Evolutionary conservation across 1,140 invertebrate genomes (phyloP), one percentile per base, ranked within the genome.

Genomic region (Trachelipus rathkii): DNA sequence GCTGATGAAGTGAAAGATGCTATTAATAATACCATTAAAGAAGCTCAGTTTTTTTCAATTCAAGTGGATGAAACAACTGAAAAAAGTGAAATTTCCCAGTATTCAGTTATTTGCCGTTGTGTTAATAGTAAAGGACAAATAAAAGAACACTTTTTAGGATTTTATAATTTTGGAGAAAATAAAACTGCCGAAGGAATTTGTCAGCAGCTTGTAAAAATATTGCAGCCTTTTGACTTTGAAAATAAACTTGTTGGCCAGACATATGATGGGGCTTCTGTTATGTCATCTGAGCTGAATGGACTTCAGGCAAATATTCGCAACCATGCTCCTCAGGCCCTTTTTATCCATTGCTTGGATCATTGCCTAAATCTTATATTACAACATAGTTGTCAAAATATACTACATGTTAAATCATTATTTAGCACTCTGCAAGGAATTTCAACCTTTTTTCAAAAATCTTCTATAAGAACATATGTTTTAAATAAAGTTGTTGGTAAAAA

Each of bases 171-270:
- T 3, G 72, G 66, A 73, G 19, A 13, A 19, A 74, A 78, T 15
- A 82, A 60, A 50, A 74, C 66, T 15, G 75, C 73, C 19, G 46
- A 71, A 24, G 44, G 7, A 10, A 53, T 82, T 43, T 44, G 2
- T 33, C 66, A 77, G 19, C 23, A 72, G 13, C 19, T 79, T 7
- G 9, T 78, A 21, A 23, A 66, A 23, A 21, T 53, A 19, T 60
- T 82, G 71, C 11, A 69, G 11, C 44, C 79, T 19, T 75, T 67
- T 53, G 21, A 75, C 33, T 33, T 9, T 72, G 19, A 50, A 66
- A 44, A 78, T 46, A 76, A 80, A 69, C 46, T 80, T 50, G 75
- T 82, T 21, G 81, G 74, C 15, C 80, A 82, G 60, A 76, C 50
- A 9, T 82, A 79, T 68, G 74, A 82, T 74, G 77, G 77, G 13